Evolutionary conservation across 1,140 invertebrate species (phyloP).

Genomic region (Colletes gigas): DNA sequence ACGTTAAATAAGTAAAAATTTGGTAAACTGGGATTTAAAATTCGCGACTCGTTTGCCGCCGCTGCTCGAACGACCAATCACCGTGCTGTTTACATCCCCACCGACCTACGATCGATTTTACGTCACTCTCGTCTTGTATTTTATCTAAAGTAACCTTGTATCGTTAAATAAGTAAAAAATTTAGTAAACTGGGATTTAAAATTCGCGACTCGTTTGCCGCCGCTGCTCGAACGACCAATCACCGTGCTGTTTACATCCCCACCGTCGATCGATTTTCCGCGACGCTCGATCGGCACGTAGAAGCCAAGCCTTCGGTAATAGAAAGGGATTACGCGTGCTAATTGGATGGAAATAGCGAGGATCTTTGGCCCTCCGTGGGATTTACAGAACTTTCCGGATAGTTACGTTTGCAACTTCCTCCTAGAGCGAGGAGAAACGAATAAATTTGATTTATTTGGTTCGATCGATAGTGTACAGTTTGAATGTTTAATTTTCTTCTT

Average conservation of each 20-base stretch:
- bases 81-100: conserved; percentile 20
- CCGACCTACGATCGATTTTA: too few relatives aligned
- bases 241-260: conserved; percentile 20
- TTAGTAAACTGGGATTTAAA: too few relatives aligned
- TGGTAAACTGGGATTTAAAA: too few relatives aligned
- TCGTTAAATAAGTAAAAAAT: too few relatives aligned
- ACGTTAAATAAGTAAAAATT: too few relatives aligned
- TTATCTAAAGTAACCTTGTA: too few relatives aligned
- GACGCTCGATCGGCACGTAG: background rate
- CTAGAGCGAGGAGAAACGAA: background rate
- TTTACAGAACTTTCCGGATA: conserved; percentile 18
- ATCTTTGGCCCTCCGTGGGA: conserved; percentile 27
- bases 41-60: too few relatives aligned
- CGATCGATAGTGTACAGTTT: background rate
- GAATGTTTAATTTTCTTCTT: too few relatives aligned
- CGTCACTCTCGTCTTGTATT: too few relatives aligned
- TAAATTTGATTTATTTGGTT: conserved; percentile 3
- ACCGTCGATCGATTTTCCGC: conserved; percentile 38
- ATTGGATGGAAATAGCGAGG: conserved; percentile 46
- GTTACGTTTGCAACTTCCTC: background rate
- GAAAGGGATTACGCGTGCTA: conserved; percentile 40
- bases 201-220: too few relatives aligned
- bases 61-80: background rate
- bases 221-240: background rate
- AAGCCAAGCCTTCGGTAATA: conserved; percentile 21